A percentile compares a stretch with the other conserved stretches of the same genome.
Evolutionary conservation across 2,888 invertebrate genomes (phyloP).

Genomic region (Uloborus plumipes): DNA sequence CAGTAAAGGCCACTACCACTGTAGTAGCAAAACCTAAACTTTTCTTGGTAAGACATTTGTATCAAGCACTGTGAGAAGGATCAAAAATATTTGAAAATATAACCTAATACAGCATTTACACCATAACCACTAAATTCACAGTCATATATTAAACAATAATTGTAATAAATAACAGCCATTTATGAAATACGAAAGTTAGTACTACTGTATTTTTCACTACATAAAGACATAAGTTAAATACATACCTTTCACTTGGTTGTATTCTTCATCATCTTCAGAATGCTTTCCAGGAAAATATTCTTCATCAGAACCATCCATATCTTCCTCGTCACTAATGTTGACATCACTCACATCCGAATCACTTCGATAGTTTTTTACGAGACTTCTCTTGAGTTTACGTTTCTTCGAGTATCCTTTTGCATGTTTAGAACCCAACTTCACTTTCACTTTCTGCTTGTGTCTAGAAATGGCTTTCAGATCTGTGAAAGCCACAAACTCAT

Average conservation of each 20-base stretch:
- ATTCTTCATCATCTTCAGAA: conserved; percentile 65
- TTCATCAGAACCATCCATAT: conserved; percentile 65
- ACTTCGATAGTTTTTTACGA: conserved; percentile 52
- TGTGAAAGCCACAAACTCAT: conserved; percentile 16
- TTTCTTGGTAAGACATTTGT: no score
- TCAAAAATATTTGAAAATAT: no score
- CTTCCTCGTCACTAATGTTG: conserved; percentile 49
- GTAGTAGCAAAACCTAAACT: no score
- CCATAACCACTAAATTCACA: no score
- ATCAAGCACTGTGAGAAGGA: no score
- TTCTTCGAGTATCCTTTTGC: conserved; percentile 41
- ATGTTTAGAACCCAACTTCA: conserved; percentile 54
- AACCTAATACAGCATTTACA: no score
- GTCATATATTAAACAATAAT: no score
- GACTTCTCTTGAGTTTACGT: conserved; percentile 5
- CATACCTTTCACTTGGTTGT: neutral
- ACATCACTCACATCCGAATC: conserved; percentile 59
- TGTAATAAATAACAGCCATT: no score
- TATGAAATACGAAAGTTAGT: no score
- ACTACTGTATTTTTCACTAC: no score
- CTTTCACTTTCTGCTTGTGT: conserved; percentile 11
- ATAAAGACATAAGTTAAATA: no score
- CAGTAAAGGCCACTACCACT: no score
- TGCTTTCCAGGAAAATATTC: conserved; percentile 67
- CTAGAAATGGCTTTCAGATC: conserved; percentile 24